Percentiles rank a stretch among this genome's conserved stretches.
Conservation (phyloP, 2,797 vertebrate genomes). For the Distichodus sexfasciatus region DNA sequence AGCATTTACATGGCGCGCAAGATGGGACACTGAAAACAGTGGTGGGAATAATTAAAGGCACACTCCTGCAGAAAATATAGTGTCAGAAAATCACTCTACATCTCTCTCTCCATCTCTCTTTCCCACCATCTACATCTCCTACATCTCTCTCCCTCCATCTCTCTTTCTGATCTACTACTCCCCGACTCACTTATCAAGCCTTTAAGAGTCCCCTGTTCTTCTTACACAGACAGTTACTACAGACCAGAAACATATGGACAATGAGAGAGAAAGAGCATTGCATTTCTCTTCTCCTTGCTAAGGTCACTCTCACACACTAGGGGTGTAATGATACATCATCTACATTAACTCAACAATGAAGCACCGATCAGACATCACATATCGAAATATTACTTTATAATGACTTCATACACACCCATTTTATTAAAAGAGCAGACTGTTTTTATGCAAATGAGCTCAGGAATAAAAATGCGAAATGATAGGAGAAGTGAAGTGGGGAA, state of each 20-base stretch:
- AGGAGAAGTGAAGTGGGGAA: too few relatives aligned
- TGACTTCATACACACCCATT: too few relatives aligned
- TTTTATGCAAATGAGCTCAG: too few relatives aligned
- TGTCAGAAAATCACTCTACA: neutral
- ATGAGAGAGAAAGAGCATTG: conserved; percentile 1
- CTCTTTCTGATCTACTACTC: neutral
- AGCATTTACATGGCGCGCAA: conserved; percentile 42
- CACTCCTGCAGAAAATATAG: conserved; percentile 40
- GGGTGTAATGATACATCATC: too few relatives aligned
- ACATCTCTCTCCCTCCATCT: neutral
- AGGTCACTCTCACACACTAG: too few relatives aligned
- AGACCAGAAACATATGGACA: conserved; percentile 6
- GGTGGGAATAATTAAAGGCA: conserved; percentile 53
- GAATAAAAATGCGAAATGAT: too few relatives aligned
- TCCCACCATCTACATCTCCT: neutral
- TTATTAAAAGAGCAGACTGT: too few relatives aligned
- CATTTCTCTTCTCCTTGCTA: too few relatives aligned
- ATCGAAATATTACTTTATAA: too few relatives aligned
- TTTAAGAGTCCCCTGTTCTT: conserved; percentile 49
- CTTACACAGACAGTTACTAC: conserved; percentile 31
- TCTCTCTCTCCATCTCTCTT: conserved; percentile 1
- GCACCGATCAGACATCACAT: too few relatives aligned
- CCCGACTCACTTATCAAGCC: conserved; percentile 45
- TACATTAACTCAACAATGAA: too few relatives aligned
- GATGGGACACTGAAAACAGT: conserved; percentile 51